These are phyloP conservation scores for Caenorhabditis doughertyi DNA, from an alignment of 2,888 invertebrate species.

Conservation along the genomic window DNA sequence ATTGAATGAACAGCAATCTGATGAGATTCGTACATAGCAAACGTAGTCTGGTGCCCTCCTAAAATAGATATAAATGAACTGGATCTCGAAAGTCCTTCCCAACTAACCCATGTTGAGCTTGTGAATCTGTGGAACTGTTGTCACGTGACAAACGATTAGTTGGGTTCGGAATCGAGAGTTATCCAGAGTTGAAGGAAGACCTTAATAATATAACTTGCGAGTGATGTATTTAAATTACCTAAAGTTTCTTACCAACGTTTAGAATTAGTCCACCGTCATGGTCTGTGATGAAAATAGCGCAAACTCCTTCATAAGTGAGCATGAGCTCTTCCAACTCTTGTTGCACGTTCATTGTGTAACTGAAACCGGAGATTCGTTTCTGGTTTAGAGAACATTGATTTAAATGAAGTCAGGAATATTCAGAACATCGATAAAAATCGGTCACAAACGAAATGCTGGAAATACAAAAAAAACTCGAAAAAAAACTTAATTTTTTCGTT, in stretches of 20 bases:
- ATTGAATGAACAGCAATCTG: constrained; percentile 56
- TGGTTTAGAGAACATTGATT: background rate
- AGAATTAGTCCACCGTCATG: constrained; percentile 65
- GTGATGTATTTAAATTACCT: background rate
- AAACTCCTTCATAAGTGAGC: constrained; percentile 61
- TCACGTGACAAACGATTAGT: constrained; percentile 52
- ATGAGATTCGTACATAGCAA: constrained; percentile 46
- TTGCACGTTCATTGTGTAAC: constrained; percentile 50
- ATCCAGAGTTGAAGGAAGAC: constrained; percentile 40
- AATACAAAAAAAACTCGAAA: too few relatives aligned
- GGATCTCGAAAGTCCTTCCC: background rate
- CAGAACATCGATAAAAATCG: too few relatives aligned
- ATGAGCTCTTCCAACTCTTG: constrained; percentile 65
- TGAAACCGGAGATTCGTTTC: background rate
- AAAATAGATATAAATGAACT: background rate
- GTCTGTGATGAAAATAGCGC: constrained; percentile 71
- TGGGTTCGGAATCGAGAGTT: constrained; percentile 34
- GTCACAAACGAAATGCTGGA: too few relatives aligned
- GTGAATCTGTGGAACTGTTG: constrained; percentile 54
- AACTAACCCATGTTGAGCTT: constrained; percentile 52
- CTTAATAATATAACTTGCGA: background rate
- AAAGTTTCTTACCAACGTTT: constrained; percentile 51
- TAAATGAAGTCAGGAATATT: too few relatives aligned
- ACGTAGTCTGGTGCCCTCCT: constrained; percentile 58
- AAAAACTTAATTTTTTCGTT: too few relatives aligned